These are phyloP conservation scores for Octomys mimax DNA, from an alignment of 2,797 vertebrate genomes.

Conservation along the genomic window DNA sequence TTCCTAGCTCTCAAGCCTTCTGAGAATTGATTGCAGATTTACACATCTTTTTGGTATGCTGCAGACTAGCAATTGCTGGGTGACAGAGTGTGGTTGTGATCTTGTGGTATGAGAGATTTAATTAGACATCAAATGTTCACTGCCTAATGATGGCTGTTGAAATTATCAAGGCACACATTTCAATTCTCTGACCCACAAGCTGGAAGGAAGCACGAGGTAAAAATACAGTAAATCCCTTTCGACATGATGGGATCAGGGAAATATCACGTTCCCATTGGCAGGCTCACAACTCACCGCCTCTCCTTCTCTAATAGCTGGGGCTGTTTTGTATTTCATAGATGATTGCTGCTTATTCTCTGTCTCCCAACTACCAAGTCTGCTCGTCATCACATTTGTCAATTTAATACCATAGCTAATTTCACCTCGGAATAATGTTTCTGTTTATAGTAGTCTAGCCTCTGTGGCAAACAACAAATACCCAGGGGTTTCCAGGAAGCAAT, in stretches of 20 bases:
- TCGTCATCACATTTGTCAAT: slow-evolving; percentile 39
- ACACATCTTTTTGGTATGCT: slow-evolving; percentile 34
- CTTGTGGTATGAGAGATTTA: slow-evolving; percentile 77
- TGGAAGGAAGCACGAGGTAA: slow-evolving; percentile 75
- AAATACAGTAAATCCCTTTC: slow-evolving; percentile 77
- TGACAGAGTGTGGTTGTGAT: slow-evolving; percentile 67
- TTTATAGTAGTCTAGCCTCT: slow-evolving; percentile 80
- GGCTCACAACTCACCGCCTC: slow-evolving; percentile 60
- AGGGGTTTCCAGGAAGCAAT: slow-evolving; percentile 69
- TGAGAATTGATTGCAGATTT: slow-evolving; percentile 83
- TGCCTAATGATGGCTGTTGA: slow-evolving; percentile 79
- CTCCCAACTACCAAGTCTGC: not conserved
- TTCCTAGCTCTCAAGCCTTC: slow-evolving; percentile 78
- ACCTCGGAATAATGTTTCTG: slow-evolving; percentile 83
- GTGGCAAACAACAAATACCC: slow-evolving; percentile 61
- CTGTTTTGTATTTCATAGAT: slow-evolving; percentile 54
- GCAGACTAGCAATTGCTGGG: slow-evolving; percentile 74
- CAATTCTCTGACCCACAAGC: slow-evolving; percentile 63
- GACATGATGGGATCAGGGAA: slow-evolving; percentile 73
- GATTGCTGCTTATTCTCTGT: not conserved
- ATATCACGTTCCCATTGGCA: slow-evolving; percentile 22
- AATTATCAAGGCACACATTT: slow-evolving; percentile 59
- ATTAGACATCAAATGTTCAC: slow-evolving; percentile 83
- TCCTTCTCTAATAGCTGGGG: slow-evolving; percentile 55
- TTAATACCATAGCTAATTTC: slow-evolving; percentile 84